Conservation (phyloP, 2,888 invertebrate species). For the Eurytoma californica region DNA sequence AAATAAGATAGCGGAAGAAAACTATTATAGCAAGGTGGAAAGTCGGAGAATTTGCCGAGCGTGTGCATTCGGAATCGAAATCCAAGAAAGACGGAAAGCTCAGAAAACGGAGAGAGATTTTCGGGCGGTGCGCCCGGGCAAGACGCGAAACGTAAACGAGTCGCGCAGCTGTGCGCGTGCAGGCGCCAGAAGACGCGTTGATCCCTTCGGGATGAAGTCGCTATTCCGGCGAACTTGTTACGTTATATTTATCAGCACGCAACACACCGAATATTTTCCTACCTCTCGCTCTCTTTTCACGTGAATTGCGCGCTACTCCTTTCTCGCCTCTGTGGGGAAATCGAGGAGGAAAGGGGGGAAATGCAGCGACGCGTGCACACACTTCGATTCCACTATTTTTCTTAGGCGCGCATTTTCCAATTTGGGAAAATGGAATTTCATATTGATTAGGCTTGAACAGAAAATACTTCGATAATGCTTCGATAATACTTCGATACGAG, state of each 20-base stretch:
- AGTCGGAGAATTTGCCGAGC: background rate
- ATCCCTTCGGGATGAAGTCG: slow-evolving; percentile 74
- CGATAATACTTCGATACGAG: too few relatives aligned
- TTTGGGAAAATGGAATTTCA: background rate
- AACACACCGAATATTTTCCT: slow-evolving; percentile 65
- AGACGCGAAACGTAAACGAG: background rate
- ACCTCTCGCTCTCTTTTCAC: slow-evolving; percentile 61
- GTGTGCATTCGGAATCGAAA: background rate
- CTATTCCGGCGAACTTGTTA: slow-evolving; percentile 75
- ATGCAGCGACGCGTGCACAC: slow-evolving; percentile 21
- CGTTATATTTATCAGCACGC: slow-evolving; percentile 75
- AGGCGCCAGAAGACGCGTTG: slow-evolving; percentile 69
- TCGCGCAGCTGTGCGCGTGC: background rate
- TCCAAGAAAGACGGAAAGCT: slow-evolving; percentile 10
- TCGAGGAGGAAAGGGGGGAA: slow-evolving; percentile 41
- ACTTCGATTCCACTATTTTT: background rate
- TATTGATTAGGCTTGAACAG: too few relatives aligned
- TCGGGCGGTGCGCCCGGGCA: background rate
- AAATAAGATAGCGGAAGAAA: too few relatives aligned
- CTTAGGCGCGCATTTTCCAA: background rate
- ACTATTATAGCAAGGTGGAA: background rate
- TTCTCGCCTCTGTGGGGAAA: background rate
- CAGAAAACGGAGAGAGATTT: slow-evolving; percentile 32
- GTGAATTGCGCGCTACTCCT: slow-evolving; percentile 44
- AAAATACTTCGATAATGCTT: too few relatives aligned